Percentiles rank a stretch among this genome's conserved stretches.
These are phyloP conservation scores for Globia sparganii DNA, from an alignment of 2,888 invertebrate species.

Conservation along the genomic window DNA sequence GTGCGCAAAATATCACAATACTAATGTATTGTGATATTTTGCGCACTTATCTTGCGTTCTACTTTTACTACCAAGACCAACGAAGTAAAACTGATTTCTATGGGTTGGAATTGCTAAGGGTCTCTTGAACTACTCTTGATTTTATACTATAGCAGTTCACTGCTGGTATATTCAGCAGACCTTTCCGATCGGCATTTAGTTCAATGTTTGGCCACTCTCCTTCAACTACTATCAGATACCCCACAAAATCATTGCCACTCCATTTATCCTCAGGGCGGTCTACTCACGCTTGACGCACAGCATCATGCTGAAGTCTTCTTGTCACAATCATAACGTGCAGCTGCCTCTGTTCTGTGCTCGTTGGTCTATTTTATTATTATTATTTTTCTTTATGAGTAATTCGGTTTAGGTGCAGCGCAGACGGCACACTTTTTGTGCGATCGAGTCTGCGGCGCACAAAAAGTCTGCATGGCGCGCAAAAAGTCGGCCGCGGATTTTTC, in stretches of 20 bases:
- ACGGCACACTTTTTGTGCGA: no score
- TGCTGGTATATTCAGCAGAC: neutral
- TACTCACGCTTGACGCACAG: neutral
- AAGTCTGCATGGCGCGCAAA: no score
- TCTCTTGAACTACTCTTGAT: neutral
- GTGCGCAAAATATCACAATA: constrained; percentile 42
- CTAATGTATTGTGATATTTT: no score
- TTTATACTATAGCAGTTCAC: neutral
- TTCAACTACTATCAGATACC: neutral
- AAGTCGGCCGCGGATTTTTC: no score
- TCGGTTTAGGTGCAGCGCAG: no score
- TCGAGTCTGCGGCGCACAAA: no score
- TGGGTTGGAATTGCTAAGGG: neutral
- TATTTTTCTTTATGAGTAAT: neutral
- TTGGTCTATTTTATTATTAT: neutral
- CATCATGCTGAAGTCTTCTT: neutral
- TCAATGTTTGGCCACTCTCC: neutral
- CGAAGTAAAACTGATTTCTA: neutral
- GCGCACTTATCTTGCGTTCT: no score
- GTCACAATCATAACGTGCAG: neutral
- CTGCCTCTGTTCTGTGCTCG: neutral
- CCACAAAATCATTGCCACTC: neutral
- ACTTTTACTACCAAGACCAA: neutral
- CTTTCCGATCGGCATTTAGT: neutral
- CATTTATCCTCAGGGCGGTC: neutral